Base-by-base conservation (phyloP, 2,888 invertebrate genomes). In the Clostera curtula region DNA sequence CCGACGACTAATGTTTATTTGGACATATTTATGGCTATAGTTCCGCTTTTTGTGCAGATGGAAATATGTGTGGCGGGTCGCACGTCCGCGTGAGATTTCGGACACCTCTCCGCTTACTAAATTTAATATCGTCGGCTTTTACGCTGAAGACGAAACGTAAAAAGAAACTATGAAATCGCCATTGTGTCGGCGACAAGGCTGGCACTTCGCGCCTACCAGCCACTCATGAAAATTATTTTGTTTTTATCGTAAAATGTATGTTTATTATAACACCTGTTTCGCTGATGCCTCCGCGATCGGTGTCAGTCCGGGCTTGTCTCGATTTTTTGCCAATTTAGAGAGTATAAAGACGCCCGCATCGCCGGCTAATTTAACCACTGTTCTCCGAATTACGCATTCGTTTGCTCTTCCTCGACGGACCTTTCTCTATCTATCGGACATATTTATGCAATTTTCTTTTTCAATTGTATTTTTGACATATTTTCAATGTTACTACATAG, bases 31-130 rank as follows among this genome's bases (percentile, higher is more conserved):
- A 85, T 85, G 82, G 84, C 80, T 79, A 82, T 82, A 82, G 83
- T 80, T 83, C 80, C 72, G 77, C 79, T 82, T 85, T 85, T 85
- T 85, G 83, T 82, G 68, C 58, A 51, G 74, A 76, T 74, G 83
- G 76, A 85, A 85, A 84, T 85, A 85, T 85, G 85, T 84, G 85
- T 84, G 83, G 85, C 84, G 84, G 82, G 73, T 84, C 80, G 82
- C 85, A 82, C 84, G 82, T 82, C 79, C 71, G 72, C 80, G 83
- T 73, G 85, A 82, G 84, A 85, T 77, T 83, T 82, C 71, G 74
- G 82, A 85, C 85, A 85, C 85, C 84, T 84, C 80, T 72, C 71
- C 74, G 75, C 73, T 82, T 82, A 83, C 82, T 82, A 82, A 83
- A 82, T 82, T 82, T 82, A 82, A 82, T 82, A 82, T 82, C 77